Base-by-base conservation (phyloP, 2,797 vertebrate species). In the Bradypus variegatus region DNA sequence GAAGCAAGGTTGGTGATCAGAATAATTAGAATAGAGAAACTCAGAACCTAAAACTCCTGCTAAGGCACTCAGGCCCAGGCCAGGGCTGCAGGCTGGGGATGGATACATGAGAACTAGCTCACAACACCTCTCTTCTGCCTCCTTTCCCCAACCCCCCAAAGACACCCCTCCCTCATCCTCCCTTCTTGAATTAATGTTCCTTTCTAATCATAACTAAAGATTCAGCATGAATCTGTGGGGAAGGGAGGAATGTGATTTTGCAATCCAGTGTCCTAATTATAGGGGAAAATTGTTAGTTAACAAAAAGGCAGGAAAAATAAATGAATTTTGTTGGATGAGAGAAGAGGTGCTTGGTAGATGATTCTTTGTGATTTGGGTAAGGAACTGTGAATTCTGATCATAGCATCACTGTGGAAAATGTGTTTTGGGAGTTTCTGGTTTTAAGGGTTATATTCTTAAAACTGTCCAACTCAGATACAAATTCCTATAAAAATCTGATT, bases 191-290 rank as follows among this genome's bases (percentile, higher is more conserved):
- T 91, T 76, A 87, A 83, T 72, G 72, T 58, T 86, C 65, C 78
- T 92, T 91, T 91, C 86, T 92, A 82, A 89, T 92, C 33, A 1
- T 81, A 83, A 92, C 70, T 88, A 62, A 94, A 91, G 82, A 93
- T 77, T 84, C 89, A 88, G 91, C 84, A 79, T 69, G 81, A 86
- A 70, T 94, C 70, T 86, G 64, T 55, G 70, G 69, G 82, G 79
- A 77, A 86, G 81, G 89, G 79, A 93, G 82, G 91, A 79, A 93
- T 89, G 94, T 5, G 87, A 94, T 95, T 93, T 94, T 92, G 93
- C 91, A 95, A 95, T 91, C 94, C 55, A 13, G 36, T 91, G 62
- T 94, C 55, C 90, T 91, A 86, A 94, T 93, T 72, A 67, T 89
- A 72, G 91, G 67, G 79, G 13, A 62, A 85, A 86, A 53, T 50